Evolutionary conservation across 2,888 invertebrate species (phyloP), one percentile per base, ranked within the genome.

Genomic region (Callyntrura guangdongensis): DNA sequence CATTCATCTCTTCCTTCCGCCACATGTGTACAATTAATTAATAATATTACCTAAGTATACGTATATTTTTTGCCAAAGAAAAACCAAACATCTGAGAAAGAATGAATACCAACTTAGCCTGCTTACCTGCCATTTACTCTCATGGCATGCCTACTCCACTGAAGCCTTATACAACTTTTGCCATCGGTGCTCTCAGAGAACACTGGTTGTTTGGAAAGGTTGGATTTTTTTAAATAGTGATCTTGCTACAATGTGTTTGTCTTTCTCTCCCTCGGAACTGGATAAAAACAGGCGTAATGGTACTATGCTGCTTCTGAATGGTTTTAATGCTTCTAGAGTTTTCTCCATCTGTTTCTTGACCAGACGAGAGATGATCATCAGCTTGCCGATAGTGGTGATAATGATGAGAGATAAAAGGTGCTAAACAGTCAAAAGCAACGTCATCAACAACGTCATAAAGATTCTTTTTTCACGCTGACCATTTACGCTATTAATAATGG

Each of bases 371-470:
- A 36, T 25, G 25, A n/a, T 53, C 14, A 59, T 17, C 17, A 27
- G 1, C 36, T 36, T 36, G 45, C 0, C n/a, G n/a, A 45, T 82
- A 22, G 11, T 82, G 64, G 64, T 36, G n/a, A 61, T 61, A 17
- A 56, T 83, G 36, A 74, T 82, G 83, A 83, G 72, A 74, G 88
- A 88, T 88, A 88, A 89, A 83, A 89, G 89, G 89, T 89, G 89
- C 72, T 89, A 89, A 89, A 83, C 89, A 89, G 74, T 82, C 72
- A 69, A 72, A 86, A 67, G 49, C 72, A 59, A 27, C 67, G 59
- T 36, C 83, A 82, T 72, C 49, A 79, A 22, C 49, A 69, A n/a
- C 22, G 20, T 47, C 36, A 36, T 4, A 36, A 36, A 4, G 36
- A 36, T 36, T 45, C 69, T 36, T 49, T 83, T 74, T 84, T 53